phyloP scores from a whole-genome alignment of 2,888 invertebrate genomes.

The Andrena trimmerana region DNA sequence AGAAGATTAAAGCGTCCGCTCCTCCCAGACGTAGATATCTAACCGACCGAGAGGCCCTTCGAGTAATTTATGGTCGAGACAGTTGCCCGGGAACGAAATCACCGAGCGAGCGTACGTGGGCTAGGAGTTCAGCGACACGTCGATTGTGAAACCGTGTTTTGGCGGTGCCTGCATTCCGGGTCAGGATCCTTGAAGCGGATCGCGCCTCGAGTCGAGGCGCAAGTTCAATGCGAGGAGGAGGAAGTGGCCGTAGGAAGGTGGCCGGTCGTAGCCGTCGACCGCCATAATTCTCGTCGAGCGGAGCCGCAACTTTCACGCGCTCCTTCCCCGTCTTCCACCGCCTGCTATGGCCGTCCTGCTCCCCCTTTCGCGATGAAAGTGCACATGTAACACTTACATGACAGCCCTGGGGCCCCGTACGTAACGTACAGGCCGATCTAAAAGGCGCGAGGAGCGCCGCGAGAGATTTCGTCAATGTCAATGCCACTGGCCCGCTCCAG shows the following conservation, averaged over 20 bases:
- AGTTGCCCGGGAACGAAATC: background rate
- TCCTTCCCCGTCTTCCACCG: background rate
- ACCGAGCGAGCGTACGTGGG: background rate
- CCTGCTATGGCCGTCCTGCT: slow-evolving; percentile 12
- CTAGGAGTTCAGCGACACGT: slow-evolving; percentile 45
- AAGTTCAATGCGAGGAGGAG: slow-evolving; percentile 77
- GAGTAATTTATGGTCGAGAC: too few relatives aligned
- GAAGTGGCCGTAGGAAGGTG: slow-evolving; percentile 42
- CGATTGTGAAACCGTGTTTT: slow-evolving; percentile 70
- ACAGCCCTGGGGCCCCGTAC: slow-evolving; percentile 66
- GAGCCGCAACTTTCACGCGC: slow-evolving; percentile 75
- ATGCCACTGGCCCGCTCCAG: slow-evolving; percentile 32
- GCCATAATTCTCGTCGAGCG: slow-evolving; percentile 63
- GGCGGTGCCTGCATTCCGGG: slow-evolving; percentile 68
- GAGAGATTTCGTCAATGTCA: slow-evolving; percentile 73
- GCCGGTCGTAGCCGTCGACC: slow-evolving; percentile 33
- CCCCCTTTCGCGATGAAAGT: slow-evolving; percentile 78
- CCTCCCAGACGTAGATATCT: too few relatives aligned
- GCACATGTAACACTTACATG: slow-evolving; percentile 83
- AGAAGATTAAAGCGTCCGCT: too few relatives aligned
- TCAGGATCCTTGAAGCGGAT: slow-evolving; percentile 64
- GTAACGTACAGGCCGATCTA: slow-evolving; percentile 69
- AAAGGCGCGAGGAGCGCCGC: slow-evolving; percentile 53
- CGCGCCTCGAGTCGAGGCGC: slow-evolving; percentile 40
- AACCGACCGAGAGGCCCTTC: too few relatives aligned